Percentiles rank a stretch among this genome's conserved stretches.
Conservation (phyloP, 2,113 vertebrate species). For the Prionailurus bengalensis region DNA sequence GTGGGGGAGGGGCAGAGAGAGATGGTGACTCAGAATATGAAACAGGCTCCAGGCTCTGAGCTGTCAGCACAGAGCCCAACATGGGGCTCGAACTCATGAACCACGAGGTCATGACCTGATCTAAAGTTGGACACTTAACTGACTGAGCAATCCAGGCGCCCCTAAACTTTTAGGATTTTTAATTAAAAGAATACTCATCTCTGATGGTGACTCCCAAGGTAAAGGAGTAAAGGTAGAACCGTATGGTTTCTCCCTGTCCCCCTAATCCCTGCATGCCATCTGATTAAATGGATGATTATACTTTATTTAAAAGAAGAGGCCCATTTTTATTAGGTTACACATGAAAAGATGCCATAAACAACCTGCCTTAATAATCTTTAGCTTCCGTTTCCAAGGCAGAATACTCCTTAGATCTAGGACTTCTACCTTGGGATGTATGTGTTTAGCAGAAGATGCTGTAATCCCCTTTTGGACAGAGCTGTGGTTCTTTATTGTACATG, state of each 20-base stretch:
- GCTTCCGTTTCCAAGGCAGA: not conserved
- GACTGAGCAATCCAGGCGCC: no score
- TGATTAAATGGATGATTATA: not conserved
- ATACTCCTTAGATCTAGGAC: not conserved
- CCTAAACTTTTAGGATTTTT: not conserved
- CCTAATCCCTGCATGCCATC: not conserved
- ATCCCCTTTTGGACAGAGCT: not conserved
- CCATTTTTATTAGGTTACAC: conserved; percentile 23
- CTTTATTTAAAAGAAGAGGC: not conserved
- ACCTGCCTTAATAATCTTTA: not conserved
- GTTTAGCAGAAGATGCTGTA: not conserved
- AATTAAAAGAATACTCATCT: not conserved
- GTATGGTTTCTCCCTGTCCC: not conserved
- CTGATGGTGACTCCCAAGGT: not conserved
- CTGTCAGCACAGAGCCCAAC: no score
- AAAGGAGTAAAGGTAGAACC: not conserved
- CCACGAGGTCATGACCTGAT: no score
- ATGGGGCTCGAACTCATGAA: no score
- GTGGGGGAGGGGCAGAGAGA: no score
- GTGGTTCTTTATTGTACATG: not conserved
- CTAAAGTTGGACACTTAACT: no score
- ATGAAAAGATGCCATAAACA: not conserved
- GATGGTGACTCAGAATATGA: no score
- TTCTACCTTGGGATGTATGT: not conserved
- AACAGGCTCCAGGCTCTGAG: no score